Evolutionary conservation across 2,888 invertebrate species (phyloP).

Genomic region (Ennomos quercinarius): DNA sequence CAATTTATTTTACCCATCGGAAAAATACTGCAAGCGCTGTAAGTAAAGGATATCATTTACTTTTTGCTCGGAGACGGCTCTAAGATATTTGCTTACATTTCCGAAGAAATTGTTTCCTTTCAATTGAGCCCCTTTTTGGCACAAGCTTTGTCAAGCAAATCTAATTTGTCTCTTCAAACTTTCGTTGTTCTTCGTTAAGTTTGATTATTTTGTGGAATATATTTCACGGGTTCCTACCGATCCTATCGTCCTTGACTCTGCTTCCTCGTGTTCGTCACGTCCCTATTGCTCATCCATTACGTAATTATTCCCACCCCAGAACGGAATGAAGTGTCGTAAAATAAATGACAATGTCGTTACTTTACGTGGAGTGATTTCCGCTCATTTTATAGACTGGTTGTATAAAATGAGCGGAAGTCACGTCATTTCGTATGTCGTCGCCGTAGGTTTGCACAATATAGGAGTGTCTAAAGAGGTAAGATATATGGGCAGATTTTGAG

Average conservation of each 20-base stretch:
- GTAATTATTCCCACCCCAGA: slow-evolving; percentile 3
- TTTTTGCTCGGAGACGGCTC: slow-evolving; percentile 27
- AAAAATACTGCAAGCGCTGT: slow-evolving; percentile 8
- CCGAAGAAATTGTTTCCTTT: slow-evolving; percentile 34
- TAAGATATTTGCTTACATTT: slow-evolving; percentile 34
- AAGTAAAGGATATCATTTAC: not conserved
- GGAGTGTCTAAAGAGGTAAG: not conserved
- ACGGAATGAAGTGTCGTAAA: slow-evolving; percentile 13
- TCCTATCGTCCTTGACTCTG: not conserved
- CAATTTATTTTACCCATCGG: slow-evolving; percentile 36
- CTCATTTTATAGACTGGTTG: slow-evolving; percentile 3
- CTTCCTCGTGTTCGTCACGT: slow-evolving; percentile 3
- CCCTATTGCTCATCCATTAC: slow-evolving; percentile 4
- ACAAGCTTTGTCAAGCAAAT: slow-evolving; percentile 21
- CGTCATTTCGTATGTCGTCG: not conserved
- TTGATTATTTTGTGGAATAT: slow-evolving; percentile 4
- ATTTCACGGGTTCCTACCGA: not conserved
- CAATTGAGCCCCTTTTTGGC: slow-evolving; percentile 30
- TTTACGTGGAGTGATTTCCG: slow-evolving; percentile 12
- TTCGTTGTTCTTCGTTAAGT: slow-evolving; percentile 18
- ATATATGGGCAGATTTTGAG: too few relatives aligned
- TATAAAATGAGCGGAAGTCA: too few relatives aligned
- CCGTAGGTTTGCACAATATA: not conserved
- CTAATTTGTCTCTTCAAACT: slow-evolving; percentile 20
- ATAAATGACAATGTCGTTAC: slow-evolving; percentile 33